phyloP scores from a whole-genome alignment of 2,113 vertebrate genomes.

The Sterna hirundo region DNA sequence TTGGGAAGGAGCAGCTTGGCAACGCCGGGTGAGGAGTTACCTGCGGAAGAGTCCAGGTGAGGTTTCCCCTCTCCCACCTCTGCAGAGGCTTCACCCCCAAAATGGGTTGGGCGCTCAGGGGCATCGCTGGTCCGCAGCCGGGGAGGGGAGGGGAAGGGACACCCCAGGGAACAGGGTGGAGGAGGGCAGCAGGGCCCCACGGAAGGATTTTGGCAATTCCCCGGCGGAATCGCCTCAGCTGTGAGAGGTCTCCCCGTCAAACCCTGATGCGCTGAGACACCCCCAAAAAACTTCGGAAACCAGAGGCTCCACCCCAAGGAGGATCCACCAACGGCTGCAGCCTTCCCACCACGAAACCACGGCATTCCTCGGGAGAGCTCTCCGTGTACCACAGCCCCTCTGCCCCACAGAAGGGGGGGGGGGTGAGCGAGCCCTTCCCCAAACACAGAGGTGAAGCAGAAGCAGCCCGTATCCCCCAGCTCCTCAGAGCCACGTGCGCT shows the following conservation, averaged over 20 bases:
- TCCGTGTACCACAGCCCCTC: fast-evolving
- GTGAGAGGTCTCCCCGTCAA: not conserved
- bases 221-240: not conserved
- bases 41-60: fast-evolving
- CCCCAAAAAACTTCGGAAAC: not conserved
- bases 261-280: fast-evolving
- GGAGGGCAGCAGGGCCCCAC: not conserved
- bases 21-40: fast-evolving
- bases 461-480: not conserved
- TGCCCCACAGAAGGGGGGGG: fast-evolving
- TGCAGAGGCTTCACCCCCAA: not conserved
- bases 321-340: not conserved
- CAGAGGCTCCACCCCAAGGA: not conserved
- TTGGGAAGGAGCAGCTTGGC: not conserved
- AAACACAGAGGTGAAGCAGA: not conserved
- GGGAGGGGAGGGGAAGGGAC: not conserved
- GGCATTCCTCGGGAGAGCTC: not conserved
- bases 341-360: not conserved
- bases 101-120: fast-evolving
- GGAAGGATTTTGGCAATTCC: not conserved
- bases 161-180: not conserved
- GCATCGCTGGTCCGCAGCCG: not conserved
- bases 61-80: not conserved
- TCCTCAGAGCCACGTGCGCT: fast-evolving
- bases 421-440: not conserved